phyloP scores from a whole-genome alignment of 1,140 invertebrate species.

The Laupala kohalensis region DNA sequence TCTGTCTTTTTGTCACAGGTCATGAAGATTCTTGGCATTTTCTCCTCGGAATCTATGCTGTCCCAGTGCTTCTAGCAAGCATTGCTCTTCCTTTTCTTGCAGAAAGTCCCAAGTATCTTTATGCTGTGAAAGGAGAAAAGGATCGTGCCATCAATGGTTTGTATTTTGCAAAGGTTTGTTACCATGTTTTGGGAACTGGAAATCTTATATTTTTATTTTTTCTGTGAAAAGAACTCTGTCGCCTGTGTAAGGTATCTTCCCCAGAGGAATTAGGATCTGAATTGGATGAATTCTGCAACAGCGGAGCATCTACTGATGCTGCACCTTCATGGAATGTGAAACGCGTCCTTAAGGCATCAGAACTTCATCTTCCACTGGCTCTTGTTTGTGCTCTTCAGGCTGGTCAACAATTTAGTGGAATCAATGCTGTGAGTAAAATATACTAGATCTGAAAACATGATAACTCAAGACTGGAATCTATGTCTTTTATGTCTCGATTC shows the following conservation, averaged over 20 bases:
- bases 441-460: not conserved
- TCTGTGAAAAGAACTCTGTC: conserved; percentile 31
- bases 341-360: conserved; percentile 35
- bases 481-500: too few species aligned
- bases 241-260: conserved; percentile 31
- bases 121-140: conserved; percentile 47
- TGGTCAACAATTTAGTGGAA: conserved; percentile 74
- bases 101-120: conserved; percentile 76
- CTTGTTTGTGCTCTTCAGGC: conserved; percentile 60
- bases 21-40: conserved; percentile 50
- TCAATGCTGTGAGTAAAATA: conserved; percentile 59
- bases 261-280: conserved; percentile 32
- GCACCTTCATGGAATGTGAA: conserved; percentile 35
- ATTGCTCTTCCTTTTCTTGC: conserved; percentile 48
- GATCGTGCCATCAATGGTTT: conserved; percentile 46
- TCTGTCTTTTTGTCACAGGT: too few species aligned
- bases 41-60: conserved; percentile 45
- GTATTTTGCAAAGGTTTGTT: conserved; percentile 3
- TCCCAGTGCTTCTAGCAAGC: conserved; percentile 26
- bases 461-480: too few species aligned
- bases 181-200: not conserved
- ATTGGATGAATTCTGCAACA: conserved; percentile 28
- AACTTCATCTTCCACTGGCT: conserved; percentile 49
- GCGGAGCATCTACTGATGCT: conserved; percentile 18
- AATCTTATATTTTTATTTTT: not conserved